These are phyloP conservation scores for Orientallactaga bullata DNA, from an alignment of 2,113 vertebrate genomes.

Conservation along the genomic window DNA sequence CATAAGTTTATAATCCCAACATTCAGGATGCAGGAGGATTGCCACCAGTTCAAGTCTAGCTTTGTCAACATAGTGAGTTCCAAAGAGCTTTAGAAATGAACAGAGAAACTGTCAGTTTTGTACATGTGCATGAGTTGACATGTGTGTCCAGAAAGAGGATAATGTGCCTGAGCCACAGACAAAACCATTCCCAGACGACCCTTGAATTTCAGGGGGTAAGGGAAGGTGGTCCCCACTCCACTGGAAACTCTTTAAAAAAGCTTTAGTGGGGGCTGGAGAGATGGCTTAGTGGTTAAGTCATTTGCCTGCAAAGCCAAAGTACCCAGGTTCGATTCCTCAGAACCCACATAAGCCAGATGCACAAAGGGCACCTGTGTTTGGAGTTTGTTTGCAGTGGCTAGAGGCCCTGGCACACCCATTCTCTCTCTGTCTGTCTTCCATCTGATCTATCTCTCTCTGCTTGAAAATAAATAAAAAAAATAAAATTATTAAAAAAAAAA, in stretches of 20 bases:
- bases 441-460: too few species aligned
- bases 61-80: background rate
- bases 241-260: background rate
- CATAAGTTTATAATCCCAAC: background rate
- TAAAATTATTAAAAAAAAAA: too few species aligned
- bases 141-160: background rate
- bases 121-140: background rate
- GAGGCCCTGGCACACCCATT: too few species aligned
- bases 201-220: background rate
- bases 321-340: too few species aligned
- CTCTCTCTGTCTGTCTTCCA: too few species aligned
- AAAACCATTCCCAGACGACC: background rate
- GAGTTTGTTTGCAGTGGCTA: too few species aligned
- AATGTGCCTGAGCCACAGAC: background rate
- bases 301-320: too few species aligned
- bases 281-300: too few species aligned
- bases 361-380: too few species aligned
- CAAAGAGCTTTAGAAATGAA: constrained; percentile 29
- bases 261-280: too few species aligned
- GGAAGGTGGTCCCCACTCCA: background rate
- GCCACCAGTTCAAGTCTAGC: background rate
- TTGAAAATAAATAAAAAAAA: too few species aligned
- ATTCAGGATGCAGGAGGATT: background rate
- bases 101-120: background rate
- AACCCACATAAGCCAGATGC: too few species aligned